Evolutionary conservation across 2,888 invertebrate genomes (phyloP).

Genomic region (Noctua janthe): DNA sequence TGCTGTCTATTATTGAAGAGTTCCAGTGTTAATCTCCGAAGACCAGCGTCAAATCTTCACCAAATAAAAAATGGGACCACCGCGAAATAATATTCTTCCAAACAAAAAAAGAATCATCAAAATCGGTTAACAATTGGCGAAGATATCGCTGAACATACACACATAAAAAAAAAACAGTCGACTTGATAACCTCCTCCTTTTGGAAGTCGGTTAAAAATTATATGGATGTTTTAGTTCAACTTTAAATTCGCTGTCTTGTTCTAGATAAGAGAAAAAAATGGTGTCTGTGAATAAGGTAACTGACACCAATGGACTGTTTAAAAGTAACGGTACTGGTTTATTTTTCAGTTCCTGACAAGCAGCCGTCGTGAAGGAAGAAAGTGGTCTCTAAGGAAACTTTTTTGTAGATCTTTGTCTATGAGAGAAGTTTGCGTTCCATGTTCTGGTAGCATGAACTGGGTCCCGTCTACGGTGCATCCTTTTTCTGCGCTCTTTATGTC

Average conservation of each 20-base stretch:
- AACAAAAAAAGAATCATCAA: too few relatives aligned
- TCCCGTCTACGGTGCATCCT: neutral
- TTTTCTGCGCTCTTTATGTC: constrained; percentile 96
- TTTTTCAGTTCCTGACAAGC: constrained; percentile 3
- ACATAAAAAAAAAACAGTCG: too few relatives aligned
- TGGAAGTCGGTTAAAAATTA: too few relatives aligned
- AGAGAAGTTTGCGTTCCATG: neutral
- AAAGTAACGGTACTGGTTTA: neutral
- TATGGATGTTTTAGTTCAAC: too few relatives aligned
- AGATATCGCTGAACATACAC: too few relatives aligned
- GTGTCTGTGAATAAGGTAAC: neutral
- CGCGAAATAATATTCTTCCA: too few relatives aligned
- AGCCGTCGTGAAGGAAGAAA: neutral
- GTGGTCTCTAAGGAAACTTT: neutral
- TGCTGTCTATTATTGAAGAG: too few relatives aligned
- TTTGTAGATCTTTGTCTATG: neutral
- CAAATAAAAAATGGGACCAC: too few relatives aligned
- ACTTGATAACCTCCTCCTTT: too few relatives aligned
- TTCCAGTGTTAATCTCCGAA: too few relatives aligned
- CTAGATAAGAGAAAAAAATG: neutral
- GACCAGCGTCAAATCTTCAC: too few relatives aligned
- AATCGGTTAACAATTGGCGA: too few relatives aligned
- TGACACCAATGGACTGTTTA: neutral
- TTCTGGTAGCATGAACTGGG: neutral
- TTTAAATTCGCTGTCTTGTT: neutral